These are phyloP conservation scores for Pelmatolapia mariae DNA, from an alignment of 2,113 vertebrate species.

Conservation along the genomic window DNA sequence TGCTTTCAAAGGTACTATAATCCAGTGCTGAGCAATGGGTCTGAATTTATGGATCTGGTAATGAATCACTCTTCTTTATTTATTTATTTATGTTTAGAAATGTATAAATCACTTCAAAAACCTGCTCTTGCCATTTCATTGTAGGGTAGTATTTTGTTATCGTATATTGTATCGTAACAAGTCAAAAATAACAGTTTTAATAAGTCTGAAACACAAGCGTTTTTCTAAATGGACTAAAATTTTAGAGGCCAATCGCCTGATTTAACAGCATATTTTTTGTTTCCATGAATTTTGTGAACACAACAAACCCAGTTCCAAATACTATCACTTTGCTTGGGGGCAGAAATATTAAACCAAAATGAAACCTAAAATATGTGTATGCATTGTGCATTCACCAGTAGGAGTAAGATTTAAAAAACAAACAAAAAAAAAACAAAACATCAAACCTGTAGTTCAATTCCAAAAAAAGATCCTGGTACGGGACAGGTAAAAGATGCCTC, in stretches of 20 bases:
- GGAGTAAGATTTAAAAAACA: not conserved
- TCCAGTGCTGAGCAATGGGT: not conserved
- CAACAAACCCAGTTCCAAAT: not conserved
- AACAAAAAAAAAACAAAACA: not conserved
- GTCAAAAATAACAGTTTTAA: no score
- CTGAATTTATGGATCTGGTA: not conserved
- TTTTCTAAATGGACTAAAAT: no score
- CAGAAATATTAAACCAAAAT: not conserved
- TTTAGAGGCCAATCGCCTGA: no score
- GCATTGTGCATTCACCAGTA: not conserved
- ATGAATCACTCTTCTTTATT: not conserved
- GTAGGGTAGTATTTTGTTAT: not conserved
- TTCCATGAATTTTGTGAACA: no score
- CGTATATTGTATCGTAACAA: no score
- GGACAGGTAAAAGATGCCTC: accelerated
- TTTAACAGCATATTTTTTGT: no score
- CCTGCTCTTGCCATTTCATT: not conserved
- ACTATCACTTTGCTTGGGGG: not conserved
- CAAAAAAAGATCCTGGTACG: constrained; percentile 63
- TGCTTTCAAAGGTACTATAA: not conserved
- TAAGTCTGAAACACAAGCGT: no score
- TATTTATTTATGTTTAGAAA: not conserved
- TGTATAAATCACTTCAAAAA: not conserved
- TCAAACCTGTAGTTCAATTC: constrained; percentile 80
- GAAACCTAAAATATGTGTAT: not conserved